Evolutionary conservation across 1,140 invertebrate genomes (phyloP).

Genomic region (Orius insidiosus): DNA sequence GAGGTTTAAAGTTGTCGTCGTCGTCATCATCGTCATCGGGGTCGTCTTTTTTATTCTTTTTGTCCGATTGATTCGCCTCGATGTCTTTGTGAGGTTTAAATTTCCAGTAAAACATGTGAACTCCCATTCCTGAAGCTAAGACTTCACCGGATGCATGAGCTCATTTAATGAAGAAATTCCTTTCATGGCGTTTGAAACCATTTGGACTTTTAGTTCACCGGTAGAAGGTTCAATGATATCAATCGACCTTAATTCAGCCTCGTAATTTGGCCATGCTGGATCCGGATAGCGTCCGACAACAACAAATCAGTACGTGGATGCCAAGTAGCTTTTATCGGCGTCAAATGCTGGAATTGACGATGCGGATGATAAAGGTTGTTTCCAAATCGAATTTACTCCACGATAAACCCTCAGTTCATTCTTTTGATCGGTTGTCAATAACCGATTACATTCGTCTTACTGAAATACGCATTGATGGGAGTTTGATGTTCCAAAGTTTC

Average conservation of each 20-base stretch:
- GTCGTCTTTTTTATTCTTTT: background rate
- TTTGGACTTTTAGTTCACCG: constrained; percentile 2
- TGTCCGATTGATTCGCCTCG: background rate
- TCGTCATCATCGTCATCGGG: constrained; percentile 2
- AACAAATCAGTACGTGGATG: constrained; percentile 18
- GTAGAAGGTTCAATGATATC: constrained; percentile 12
- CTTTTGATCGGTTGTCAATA: constrained; percentile 18
- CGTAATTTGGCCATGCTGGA: background rate
- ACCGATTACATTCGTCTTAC: constrained; percentile 12
- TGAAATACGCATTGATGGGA: constrained; percentile 15
- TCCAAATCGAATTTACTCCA: constrained; percentile 12
- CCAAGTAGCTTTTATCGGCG: constrained; percentile 19
- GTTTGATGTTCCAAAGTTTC: constrained; percentile 7
- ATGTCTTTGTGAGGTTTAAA: background rate
- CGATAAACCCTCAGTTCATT: constrained; percentile 15
- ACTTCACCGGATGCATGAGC: constrained; percentile 10
- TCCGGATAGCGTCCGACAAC: constrained; percentile 18
- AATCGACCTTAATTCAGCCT: constrained; percentile 4
- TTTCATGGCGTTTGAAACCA: background rate
- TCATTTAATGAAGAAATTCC: constrained; percentile 13
- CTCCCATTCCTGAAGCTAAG: constrained; percentile 10
- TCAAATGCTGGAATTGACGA: constrained; percentile 18
- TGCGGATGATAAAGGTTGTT: constrained; percentile 16
- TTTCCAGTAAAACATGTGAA: constrained; percentile 10
- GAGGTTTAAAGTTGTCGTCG: background rate